Evolutionary conservation across 1,140 invertebrate genomes (phyloP), one percentile per base, ranked within the genome.

Genomic region (Scaptomyza pallida): DNA sequence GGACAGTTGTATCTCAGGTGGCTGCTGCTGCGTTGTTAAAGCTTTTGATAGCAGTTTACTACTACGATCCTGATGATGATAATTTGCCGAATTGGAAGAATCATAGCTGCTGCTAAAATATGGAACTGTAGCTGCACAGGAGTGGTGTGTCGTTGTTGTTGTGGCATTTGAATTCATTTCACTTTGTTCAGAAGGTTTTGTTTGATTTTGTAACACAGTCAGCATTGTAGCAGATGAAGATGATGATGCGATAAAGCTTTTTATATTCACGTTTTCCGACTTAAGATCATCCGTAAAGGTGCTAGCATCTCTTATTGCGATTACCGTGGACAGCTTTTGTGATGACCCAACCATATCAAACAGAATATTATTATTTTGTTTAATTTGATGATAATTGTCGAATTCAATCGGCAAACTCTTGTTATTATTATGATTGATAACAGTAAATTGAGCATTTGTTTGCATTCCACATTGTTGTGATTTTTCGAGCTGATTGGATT

Each of bases 341-440:
- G 78, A 71, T 16, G 81, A 61, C 5, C 81, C 81, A 40, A 86
- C 82, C 81, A 86, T 86, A 45, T 33, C 64, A 48, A 6, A 21
- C 2, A 37, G 26, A 15, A 40, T 59, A 35, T 73, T 63, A 45
- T 54, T 72, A 10, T 68, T 61, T 21, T 40, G 6, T 10, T 17
- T 35, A 26, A 26, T 26, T 26, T 26, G 23, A 23, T 23, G 5
- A 23, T n/a, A n/a, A n/a, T n/a, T n/a, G n/a, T 40, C 17, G 17
- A 13, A 17, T 23, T 61, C 8, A 9, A 13, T 52, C 0, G 8
- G 8, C 9, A 26, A 35, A 12, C 21, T 57, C 3, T 45, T 37
- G n/a, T n/a, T n/a, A n/a, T n/a, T n/a, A 26, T 26, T 4, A 15
- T 33, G 48, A 30, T 50, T 63, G 6, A 64, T 40, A 26, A 9